These are phyloP conservation scores for Drosophila subquinaria DNA, from an alignment of 2,888 invertebrate species.

Conservation along the genomic window DNA sequence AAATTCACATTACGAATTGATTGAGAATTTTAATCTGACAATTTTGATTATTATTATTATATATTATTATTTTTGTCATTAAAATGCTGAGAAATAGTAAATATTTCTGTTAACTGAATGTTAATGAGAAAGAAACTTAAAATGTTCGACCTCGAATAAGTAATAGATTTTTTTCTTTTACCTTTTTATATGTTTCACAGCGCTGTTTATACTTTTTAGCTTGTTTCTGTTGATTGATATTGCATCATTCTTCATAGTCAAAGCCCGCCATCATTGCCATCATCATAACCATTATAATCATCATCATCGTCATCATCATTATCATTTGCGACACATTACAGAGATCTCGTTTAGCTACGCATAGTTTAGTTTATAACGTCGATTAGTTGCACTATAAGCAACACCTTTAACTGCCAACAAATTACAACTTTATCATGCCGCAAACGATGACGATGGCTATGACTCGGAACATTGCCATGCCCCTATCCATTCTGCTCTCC, in stretches of 20 bases:
- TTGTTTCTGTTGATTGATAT: slow-evolving; percentile 43
- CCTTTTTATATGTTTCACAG: not conserved
- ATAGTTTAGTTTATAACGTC: slow-evolving; percentile 79
- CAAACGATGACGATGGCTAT: slow-evolving; percentile 70
- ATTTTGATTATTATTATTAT: not conserved
- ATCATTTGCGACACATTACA: slow-evolving; percentile 59
- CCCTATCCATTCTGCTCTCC: slow-evolving; percentile 67
- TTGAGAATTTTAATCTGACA: not conserved
- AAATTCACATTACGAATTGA: too few relatives aligned
- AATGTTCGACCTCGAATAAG: not conserved
- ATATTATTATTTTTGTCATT: too few relatives aligned
- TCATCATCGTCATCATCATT: slow-evolving; percentile 36
- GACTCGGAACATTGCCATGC: slow-evolving; percentile 37
- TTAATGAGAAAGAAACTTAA: too few relatives aligned
- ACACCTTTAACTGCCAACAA: slow-evolving; percentile 82
- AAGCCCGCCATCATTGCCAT: slow-evolving; percentile 32
- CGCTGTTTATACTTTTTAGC: not conserved
- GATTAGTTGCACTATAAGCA: slow-evolving; percentile 82
- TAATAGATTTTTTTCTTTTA: not conserved
- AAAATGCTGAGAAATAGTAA: too few relatives aligned
- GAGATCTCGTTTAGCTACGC: slow-evolving; percentile 75
- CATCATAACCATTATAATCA: slow-evolving; percentile 25
- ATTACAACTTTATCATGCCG: slow-evolving; percentile 82
- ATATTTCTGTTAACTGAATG: too few relatives aligned
- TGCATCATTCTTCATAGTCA: slow-evolving; percentile 22